Percentiles rank a stretch among this genome's conserved stretches.
Conservation (phyloP, 2,888 invertebrate genomes). For the Idaea aversata region DNA sequence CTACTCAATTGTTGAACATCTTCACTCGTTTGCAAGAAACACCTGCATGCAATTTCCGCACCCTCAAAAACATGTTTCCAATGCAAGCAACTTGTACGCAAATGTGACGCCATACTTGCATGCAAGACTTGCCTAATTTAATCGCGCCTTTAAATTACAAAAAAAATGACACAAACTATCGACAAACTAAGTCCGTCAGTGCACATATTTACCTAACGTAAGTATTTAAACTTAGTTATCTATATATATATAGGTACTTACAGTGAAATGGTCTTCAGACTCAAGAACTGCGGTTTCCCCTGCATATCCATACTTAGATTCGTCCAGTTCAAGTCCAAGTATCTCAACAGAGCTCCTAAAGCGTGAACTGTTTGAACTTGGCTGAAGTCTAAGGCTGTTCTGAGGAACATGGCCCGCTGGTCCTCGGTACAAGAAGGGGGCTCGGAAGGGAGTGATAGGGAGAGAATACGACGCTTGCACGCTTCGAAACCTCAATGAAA, state of each 20-base stretch:
- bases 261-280: conserved; percentile 82
- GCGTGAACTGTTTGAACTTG: conserved; percentile 84
- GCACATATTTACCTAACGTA: too few relatives aligned
- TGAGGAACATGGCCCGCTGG: conserved; percentile 80
- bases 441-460: conserved; percentile 77
- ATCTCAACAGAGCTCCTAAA: conserved; percentile 85
- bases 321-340: conserved; percentile 84
- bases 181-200: too few relatives aligned
- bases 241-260: conserved; percentile 55
- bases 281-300: conserved; percentile 72
- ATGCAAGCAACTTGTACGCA: too few relatives aligned
- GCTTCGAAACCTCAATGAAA: conserved; percentile 71
- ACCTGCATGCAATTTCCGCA: too few relatives aligned
- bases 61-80: too few relatives aligned
- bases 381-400: conserved; percentile 82
- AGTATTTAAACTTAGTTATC: not conserved
- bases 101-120: too few relatives aligned
- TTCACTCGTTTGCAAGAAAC: too few relatives aligned
- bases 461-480: conserved; percentile 77
- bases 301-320: conserved; percentile 70
- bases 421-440: conserved; percentile 73
- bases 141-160: too few relatives aligned
- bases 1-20: too few relatives aligned
- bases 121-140: too few relatives aligned
- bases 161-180: too few relatives aligned